A percentile compares a stretch with the other conserved stretches of the same genome.
phyloP scores from a whole-genome alignment of 2,888 invertebrate genomes.

The Subacronicta megacephala region DNA sequence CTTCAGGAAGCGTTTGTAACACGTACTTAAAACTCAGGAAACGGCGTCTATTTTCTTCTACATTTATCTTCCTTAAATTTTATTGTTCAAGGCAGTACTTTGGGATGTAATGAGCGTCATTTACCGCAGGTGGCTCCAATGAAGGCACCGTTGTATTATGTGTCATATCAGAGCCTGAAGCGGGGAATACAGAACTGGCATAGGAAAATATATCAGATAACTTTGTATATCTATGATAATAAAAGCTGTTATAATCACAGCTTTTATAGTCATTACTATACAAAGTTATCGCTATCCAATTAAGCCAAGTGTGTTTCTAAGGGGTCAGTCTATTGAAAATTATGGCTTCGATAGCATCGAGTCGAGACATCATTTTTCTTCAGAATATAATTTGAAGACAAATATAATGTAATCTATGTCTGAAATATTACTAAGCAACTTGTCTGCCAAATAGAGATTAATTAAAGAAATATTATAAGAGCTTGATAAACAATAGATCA shows the following conservation, averaged over 20 bases:
- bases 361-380: too few species aligned
- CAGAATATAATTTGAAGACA: too few species aligned
- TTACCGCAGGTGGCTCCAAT: slow-evolving; percentile 23
- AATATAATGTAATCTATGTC: too few species aligned
- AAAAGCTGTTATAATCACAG: too few species aligned
- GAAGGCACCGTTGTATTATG: slow-evolving; percentile 18
- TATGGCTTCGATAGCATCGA: too few species aligned
- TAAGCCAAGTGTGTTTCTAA: too few species aligned
- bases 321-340: too few species aligned
- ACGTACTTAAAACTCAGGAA: slow-evolving; percentile 2
- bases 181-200: slow-evolving; percentile 1
- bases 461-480: background rate
- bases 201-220: background rate
- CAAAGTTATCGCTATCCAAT: too few species aligned
- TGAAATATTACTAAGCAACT: background rate
- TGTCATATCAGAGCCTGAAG: slow-evolving; percentile 14
- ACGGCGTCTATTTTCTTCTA: slow-evolving; percentile 18
- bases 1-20: too few species aligned
- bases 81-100: slow-evolving; percentile 21
- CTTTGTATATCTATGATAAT: too few species aligned
- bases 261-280: too few species aligned
- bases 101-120: slow-evolving; percentile 25
- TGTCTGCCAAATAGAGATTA: slow-evolving; percentile 11
- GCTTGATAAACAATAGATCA: background rate
- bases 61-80: slow-evolving; percentile 22